Percentiles rank a stretch among this genome's conserved stretches.
Evolutionary conservation across 2,113 vertebrate species (phyloP).

Genomic region (Pseudonaja textilis): DNA sequence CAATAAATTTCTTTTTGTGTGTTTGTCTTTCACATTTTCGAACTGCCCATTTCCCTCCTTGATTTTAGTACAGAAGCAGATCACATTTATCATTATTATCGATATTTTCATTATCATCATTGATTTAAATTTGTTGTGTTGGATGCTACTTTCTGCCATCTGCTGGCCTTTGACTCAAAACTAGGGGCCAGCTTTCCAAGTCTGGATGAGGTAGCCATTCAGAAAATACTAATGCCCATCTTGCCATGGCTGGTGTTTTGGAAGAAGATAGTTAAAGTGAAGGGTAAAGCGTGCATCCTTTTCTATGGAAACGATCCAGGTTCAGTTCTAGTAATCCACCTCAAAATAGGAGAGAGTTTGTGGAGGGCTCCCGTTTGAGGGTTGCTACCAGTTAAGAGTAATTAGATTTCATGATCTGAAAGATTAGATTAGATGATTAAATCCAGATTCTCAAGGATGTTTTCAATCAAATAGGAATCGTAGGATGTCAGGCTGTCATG

Average conservation of each 20-base stretch:
- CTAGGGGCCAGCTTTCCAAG: no score
- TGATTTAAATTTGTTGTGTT: background rate
- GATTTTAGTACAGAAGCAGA: background rate
- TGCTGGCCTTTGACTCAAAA: background rate
- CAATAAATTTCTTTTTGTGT: background rate
- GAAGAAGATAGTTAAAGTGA: background rate
- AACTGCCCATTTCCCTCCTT: background rate
- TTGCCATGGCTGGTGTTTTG: background rate
- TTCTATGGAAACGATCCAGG: background rate
- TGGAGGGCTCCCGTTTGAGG: no score
- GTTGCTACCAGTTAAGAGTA: background rate
- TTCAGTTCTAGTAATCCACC: background rate
- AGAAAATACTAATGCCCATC: background rate
- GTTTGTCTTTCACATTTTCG: background rate
- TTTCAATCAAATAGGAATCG: background rate
- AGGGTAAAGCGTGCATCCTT: background rate
- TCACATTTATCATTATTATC: background rate
- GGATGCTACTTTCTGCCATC: background rate
- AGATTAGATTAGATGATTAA: background rate
- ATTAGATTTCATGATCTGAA: background rate
- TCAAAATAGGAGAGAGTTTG: background rate
- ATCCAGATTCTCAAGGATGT: background rate
- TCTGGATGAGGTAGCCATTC: no score
- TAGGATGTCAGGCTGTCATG: background rate
- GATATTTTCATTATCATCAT: background rate